Percentiles rank a stretch among this genome's conserved stretches.
Evolutionary conservation across 2,888 invertebrate genomes (phyloP).

Genomic region (Diploptera punctata): DNA sequence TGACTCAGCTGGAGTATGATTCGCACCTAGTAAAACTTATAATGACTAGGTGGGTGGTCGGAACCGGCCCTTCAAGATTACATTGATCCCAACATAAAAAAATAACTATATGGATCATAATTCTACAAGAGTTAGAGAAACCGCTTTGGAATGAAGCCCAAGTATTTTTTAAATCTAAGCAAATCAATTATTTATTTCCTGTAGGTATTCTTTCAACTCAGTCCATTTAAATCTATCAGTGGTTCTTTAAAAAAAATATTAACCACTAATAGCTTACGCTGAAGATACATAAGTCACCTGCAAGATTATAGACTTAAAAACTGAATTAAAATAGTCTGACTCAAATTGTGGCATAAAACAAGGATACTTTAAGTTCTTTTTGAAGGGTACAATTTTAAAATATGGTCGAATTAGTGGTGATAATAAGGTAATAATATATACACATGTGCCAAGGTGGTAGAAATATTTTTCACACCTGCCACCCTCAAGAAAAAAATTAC

Average conservation of each 20-base stretch:
- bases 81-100: neutral
- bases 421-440: constrained; percentile 27
- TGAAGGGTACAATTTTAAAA: constrained; percentile 9
- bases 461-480: constrained; percentile 24
- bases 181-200: constrained; percentile 1
- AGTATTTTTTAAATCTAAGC: neutral
- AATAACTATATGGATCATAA: constrained; percentile 4
- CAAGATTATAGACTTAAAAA: neutral
- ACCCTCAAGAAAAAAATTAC: neutral
- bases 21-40: neutral
- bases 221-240: constrained; percentile 27
- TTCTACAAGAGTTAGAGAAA: neutral
- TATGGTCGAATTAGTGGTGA: constrained; percentile 19
- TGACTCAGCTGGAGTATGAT: constrained; percentile 4
- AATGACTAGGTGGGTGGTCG: constrained; percentile 20
- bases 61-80: neutral
- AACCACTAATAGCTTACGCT: constrained; percentile 11
- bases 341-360: constrained; percentile 22
- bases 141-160: neutral
- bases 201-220: neutral
- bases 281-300: neutral
- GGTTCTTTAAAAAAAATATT: neutral
- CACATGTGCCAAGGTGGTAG: constrained; percentile 6
- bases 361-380: neutral
- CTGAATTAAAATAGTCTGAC: neutral